phyloP scores from a whole-genome alignment of 1,140 invertebrate species.

The Ceratitis capitata region DNA sequence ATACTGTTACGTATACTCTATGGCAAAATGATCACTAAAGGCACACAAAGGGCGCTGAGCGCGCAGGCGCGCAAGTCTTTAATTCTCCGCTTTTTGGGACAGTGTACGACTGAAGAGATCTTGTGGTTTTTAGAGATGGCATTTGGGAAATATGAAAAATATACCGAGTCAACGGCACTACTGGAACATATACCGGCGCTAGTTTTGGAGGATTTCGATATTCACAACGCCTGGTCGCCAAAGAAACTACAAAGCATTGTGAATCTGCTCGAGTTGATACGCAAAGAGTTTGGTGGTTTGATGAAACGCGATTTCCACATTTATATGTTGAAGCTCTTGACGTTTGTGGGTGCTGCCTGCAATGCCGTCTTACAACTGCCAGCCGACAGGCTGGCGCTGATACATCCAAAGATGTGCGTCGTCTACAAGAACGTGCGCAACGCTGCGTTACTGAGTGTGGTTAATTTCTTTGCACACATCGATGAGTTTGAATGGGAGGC shows the following conservation, averaged over 20 bases:
- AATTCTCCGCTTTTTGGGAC: slow-evolving; percentile 85
- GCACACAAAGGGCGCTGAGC: slow-evolving; percentile 77
- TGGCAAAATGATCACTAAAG: slow-evolving; percentile 87
- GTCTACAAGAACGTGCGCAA: slow-evolving; percentile 76
- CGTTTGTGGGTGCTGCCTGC: slow-evolving; percentile 75
- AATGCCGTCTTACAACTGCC: slow-evolving; percentile 69
- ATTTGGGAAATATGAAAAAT: slow-evolving; percentile 77
- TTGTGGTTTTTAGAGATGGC: slow-evolving; percentile 84
- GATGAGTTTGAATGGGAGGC: slow-evolving; percentile 78
- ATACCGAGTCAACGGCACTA: slow-evolving; percentile 69
- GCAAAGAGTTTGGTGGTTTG: slow-evolving; percentile 86
- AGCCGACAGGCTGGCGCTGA: slow-evolving; percentile 63
- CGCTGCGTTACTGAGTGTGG: slow-evolving; percentile 70
- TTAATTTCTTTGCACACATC: slow-evolving; percentile 83
- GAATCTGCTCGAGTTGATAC: slow-evolving; percentile 80
- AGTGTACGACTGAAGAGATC: slow-evolving; percentile 81
- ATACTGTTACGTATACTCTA: slow-evolving; percentile 87
- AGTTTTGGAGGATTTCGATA: slow-evolving; percentile 56
- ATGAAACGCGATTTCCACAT: slow-evolving; percentile 74
- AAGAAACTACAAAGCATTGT: slow-evolving; percentile 79
- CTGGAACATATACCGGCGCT: slow-evolving; percentile 47
- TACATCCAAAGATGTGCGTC: slow-evolving; percentile 66
- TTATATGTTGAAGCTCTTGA: slow-evolving; percentile 76
- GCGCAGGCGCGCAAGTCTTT: slow-evolving; percentile 76
- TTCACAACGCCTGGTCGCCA: slow-evolving; percentile 66